Evolutionary conservation across 2,113 vertebrate species (phyloP), one percentile per base, ranked within the genome.

Genomic region (Monopterus albus): DNA sequence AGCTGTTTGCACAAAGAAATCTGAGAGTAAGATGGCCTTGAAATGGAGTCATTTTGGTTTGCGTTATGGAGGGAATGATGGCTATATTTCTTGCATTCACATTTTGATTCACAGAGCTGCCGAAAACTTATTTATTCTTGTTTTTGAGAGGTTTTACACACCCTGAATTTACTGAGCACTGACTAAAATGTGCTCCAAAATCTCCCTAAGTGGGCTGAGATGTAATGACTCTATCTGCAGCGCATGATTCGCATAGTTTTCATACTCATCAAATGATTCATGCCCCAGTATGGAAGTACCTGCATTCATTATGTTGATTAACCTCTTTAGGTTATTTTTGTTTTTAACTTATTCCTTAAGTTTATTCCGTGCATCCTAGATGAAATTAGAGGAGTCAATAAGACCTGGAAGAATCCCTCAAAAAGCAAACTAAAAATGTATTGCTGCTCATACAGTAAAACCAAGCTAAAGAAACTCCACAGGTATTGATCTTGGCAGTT

Each of bases 401-500:
- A n/a, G n/a, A n/a, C n/a, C n/a, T n/a, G n/a, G n/a, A n/a, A n/a
- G n/a, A n/a, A n/a, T n/a, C n/a, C n/a, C n/a, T n/a, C n/a, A n/a
- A n/a, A n/a, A n/a, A n/a, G n/a, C n/a, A n/a, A n/a, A n/a, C n/a
- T n/a, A n/a, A n/a, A n/a, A n/a, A n/a, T 25, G 11, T 35, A 20
- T 23, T n/a, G 17, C 46, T 15, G 14, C 45, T 42, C 51, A 57
- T 23, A 51, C 43, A 58, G n/a, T n/a, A n/a, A n/a, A n/a, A 59
- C 61, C 49, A 50, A 25, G 38, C 23, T 28, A 12, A 6, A 53
- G 18, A 31, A n/a, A 40, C 50, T 49, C 31, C 6, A 72, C 50
- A 57, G 15, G 65, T 55, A 83, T 85, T 83, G 79, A 81, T 88
- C 60, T 53, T 45, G 84, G 85, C 83, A 74, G 66, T 43, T 73